Evolutionary conservation across 2,113 vertebrate species (phyloP).

Genomic region (Syrmaticus mikado): DNA sequence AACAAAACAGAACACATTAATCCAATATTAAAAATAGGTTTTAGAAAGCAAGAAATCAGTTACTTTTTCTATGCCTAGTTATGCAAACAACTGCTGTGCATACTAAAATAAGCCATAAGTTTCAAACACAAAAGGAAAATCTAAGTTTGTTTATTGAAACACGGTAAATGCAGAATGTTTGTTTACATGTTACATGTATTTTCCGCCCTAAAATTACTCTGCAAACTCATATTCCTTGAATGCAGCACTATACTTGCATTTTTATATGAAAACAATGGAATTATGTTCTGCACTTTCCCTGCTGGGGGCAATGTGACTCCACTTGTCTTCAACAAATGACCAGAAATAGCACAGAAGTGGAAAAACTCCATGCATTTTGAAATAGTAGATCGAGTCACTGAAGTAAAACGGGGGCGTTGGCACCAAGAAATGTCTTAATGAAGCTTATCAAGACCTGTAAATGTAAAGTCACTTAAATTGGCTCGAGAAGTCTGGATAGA

Average conservation of each 20-base stretch:
- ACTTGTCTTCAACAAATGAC: slow-evolving; percentile 37
- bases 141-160: background rate
- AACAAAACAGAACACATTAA: background rate
- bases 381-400: background rate
- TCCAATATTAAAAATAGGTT: background rate
- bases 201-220: background rate
- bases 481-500: background rate
- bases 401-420: background rate
- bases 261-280: background rate
- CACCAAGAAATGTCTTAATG: slow-evolving; percentile 49
- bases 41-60: background rate
- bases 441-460: slow-evolving; percentile 62
- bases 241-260: background rate
- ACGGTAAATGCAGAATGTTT: background rate
- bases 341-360: background rate
- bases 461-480: background rate
- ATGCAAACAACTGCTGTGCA: background rate
- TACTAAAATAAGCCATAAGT: background rate
- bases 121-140: background rate
- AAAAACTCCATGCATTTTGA: slow-evolving; percentile 41
- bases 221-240: background rate
- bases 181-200: background rate
- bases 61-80: background rate
- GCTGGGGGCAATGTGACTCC: slow-evolving; percentile 82
- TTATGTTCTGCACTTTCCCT: slow-evolving; percentile 72